Percentiles rank a stretch among this genome's conserved stretches.
Evolutionary conservation across 2,888 invertebrate genomes (phyloP).

Genomic region (Bugula neritina): DNA sequence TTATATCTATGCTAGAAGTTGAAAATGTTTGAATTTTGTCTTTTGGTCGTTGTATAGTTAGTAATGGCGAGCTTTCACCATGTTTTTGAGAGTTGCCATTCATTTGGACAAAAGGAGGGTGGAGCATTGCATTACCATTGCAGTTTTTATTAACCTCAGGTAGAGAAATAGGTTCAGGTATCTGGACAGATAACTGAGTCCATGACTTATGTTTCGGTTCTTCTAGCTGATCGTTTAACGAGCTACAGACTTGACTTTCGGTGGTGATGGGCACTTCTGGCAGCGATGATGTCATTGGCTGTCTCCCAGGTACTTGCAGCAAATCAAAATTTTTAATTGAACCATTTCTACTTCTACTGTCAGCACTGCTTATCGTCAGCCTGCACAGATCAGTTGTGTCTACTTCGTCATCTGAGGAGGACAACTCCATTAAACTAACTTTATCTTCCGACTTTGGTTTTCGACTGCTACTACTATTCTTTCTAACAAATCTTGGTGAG

Average conservation of each 20-base stretch:
- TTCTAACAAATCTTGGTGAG: background rate
- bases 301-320: slow-evolving; percentile 15
- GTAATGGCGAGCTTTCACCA: background rate
- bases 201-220: no score
- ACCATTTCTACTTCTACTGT: slow-evolving; percentile 8
- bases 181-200: slow-evolving; percentile 2
- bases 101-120: background rate
- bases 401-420: background rate
- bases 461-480: background rate
- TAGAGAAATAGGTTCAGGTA: background rate
- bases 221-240: background rate
- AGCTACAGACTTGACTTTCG: background rate
- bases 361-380: background rate
- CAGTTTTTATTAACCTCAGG: background rate
- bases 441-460: background rate
- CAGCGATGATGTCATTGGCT: background rate
- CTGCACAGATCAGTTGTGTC: background rate
- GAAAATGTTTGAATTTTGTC: background rate
- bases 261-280: background rate
- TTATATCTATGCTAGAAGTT: background rate
- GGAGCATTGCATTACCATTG: slow-evolving; percentile 2
- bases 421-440: slow-evolving; percentile 7
- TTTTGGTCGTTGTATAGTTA: background rate
- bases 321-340: slow-evolving; percentile 14
- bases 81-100: background rate